A percentile compares a stretch with the other conserved stretches of the same genome.
Evolutionary conservation across 2,888 invertebrate genomes (phyloP).

Genomic region (Idaea biselata): DNA sequence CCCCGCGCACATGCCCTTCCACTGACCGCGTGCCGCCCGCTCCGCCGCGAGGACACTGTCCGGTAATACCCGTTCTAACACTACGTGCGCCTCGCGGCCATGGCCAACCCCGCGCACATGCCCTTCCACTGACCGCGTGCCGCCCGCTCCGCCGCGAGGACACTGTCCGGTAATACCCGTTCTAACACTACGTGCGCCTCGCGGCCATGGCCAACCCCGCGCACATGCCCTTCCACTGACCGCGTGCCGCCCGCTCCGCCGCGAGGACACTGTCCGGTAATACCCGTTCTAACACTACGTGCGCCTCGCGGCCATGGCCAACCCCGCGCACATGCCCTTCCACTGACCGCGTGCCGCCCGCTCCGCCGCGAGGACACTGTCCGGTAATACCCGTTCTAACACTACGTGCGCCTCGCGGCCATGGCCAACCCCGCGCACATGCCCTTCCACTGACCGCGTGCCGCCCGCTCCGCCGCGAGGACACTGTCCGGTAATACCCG

Average conservation of each 20-base stretch:
- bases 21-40: slow-evolving; percentile 34
- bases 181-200: slow-evolving; percentile 86
- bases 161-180: no score
- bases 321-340: slow-evolving; percentile 85
- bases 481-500: no score
- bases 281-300: slow-evolving; percentile 80
- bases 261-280: no score
- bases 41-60: no score
- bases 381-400: no score
- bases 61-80: background rate
- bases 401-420: no score
- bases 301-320: slow-evolving; percentile 89
- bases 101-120: slow-evolving; percentile 88
- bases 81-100: slow-evolving; percentile 90
- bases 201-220: slow-evolving; percentile 89
- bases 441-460: no score
- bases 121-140: slow-evolving; percentile 62
- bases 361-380: no score
- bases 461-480: no score
- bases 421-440: no score
- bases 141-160: background rate
- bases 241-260: background rate
- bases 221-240: slow-evolving; percentile 81
- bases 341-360: slow-evolving; percentile 39
- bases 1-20: slow-evolving; percentile 85